Conservation (phyloP, 2,797 vertebrate species). For the Austrolebias charrua region DNA sequence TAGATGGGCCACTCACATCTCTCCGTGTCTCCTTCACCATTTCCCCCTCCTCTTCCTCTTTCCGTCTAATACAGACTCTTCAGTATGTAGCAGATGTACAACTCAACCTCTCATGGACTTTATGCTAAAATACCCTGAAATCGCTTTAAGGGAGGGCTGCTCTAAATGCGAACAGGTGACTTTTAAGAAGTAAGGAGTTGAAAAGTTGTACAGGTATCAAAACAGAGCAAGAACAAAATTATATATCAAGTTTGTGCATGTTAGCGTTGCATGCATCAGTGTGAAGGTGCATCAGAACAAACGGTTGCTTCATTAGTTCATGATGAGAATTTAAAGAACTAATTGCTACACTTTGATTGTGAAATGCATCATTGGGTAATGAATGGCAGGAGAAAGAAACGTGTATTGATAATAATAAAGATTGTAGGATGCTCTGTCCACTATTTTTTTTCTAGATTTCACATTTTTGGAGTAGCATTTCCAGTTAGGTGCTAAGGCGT, state of each 20-base stretch:
- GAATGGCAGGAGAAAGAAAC: conserved; percentile 2
- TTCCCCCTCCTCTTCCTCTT: not conserved
- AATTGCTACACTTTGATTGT: conserved; percentile 6
- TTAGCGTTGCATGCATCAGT: conserved; percentile 1
- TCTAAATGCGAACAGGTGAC: conserved; percentile 19
- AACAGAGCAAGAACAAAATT: conserved; percentile 5
- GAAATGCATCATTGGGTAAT: conserved; percentile 21
- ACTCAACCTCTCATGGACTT: conserved; percentile 22
- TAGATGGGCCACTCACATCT: conserved; percentile 74
- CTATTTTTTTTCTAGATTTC: too few relatives aligned
- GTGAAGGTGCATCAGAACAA: not conserved
- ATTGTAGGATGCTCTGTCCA: too few relatives aligned
- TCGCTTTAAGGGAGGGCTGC: conserved; percentile 7
- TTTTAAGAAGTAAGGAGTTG: not conserved
- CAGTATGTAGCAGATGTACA: conserved; percentile 7
- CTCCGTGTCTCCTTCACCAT: conserved; percentile 64
- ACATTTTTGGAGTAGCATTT: too few relatives aligned
- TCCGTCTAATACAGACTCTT: conserved; percentile 20
- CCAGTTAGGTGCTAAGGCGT: too few relatives aligned
- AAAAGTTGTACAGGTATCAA: not conserved
- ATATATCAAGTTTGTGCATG: conserved; percentile 10
- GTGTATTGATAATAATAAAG: too few relatives aligned
- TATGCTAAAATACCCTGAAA: conserved; percentile 31
- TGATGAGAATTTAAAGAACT: conserved; percentile 9
- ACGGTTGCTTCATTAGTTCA: conserved; percentile 17